Evolutionary conservation across 1,140 invertebrate species (phyloP), one percentile per base, ranked within the genome.

Genomic region (Heliothis virescens): DNA sequence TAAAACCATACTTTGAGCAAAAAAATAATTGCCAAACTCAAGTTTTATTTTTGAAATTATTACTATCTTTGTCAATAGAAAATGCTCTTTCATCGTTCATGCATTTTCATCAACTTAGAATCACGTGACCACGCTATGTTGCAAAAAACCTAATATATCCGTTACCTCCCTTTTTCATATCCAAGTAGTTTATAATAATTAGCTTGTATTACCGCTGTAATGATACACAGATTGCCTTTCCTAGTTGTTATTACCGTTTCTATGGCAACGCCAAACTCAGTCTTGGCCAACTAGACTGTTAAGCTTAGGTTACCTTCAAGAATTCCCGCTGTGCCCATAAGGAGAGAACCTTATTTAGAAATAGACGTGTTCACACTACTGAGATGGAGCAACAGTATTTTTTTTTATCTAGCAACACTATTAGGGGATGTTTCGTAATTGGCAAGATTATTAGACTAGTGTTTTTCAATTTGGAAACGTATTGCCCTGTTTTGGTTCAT

Each of bases 121-220:
- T 2, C 4, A 7, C 34, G 0, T 2, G 4, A 7, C 1, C 21
- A 26, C 2, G 21, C 21, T 34, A 5, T 34, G 34, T 34, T 34
- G 0, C 34, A 34, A 34, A 34, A 3, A 7, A 34, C 34, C 34
- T 34, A 2, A 5, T 34, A 34, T 34, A 26, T 21, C 53, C 18
- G 55, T 26, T 59, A 59, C 57, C 21, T 59, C 18, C 21, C 21
- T 59, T 59, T 59, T 12, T 9, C 21, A 59, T 59, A 26, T 26
- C 11, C 26, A 59, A 12, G 10, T 26, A 59, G 57, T 59, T 59
- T 59, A 26, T 59, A 59, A 59, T 26, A 59, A 59, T 18, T 59
- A 57, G n/a, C 55, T 18, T 57, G 18, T 18, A 57, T 26, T 26
- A 59, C 57, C 57, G 57, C 57, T 59, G 10, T 59, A 59, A 59